Percentiles rank a stretch among this genome's conserved stretches.
Evolutionary conservation across 2,888 invertebrate genomes (phyloP).

Genomic region (Phoenoteleia sp.): DNA sequence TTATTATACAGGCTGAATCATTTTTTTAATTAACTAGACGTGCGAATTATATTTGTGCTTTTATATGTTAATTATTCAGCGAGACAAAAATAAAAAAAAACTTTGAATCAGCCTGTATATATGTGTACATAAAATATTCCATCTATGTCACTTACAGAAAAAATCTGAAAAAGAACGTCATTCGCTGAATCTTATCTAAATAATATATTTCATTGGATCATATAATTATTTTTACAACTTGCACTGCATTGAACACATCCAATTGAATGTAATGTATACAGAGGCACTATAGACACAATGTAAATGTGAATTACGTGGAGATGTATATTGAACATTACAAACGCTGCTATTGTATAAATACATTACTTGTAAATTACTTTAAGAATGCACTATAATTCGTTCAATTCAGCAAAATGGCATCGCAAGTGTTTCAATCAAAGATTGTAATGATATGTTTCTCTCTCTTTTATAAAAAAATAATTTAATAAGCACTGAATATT

Average conservation of each 20-base stretch:
- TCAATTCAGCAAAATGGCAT: constrained; percentile 75
- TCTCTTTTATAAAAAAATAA: too few relatives aligned
- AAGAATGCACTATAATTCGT: constrained; percentile 75
- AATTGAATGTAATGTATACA: constrained; percentile 64
- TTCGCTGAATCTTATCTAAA: constrained; percentile 41
- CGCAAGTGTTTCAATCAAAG: constrained; percentile 73
- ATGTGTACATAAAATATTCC: constrained; percentile 46
- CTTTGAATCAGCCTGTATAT: constrained; percentile 57
- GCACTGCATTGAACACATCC: constrained; percentile 66
- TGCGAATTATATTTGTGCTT: background rate
- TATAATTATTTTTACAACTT: constrained; percentile 54
- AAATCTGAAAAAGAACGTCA: constrained; percentile 46
- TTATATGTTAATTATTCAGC: background rate
- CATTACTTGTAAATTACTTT: constrained; percentile 72
- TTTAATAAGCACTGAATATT: too few relatives aligned
- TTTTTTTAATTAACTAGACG: background rate
- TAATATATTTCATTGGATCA: constrained; percentile 53
- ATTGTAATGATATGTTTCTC: too few relatives aligned
- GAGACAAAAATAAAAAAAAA: background rate
- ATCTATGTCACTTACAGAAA: constrained; percentile 30
- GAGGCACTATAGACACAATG: constrained; percentile 68
- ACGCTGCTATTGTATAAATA: constrained; percentile 70
- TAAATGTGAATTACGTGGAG: constrained; percentile 66
- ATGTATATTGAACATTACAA: constrained; percentile 67
- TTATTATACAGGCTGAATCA: constrained; percentile 62